Base-by-base conservation (phyloP, 1,140 invertebrate genomes). In the Venustaconcha ellipsiformis region DNA sequence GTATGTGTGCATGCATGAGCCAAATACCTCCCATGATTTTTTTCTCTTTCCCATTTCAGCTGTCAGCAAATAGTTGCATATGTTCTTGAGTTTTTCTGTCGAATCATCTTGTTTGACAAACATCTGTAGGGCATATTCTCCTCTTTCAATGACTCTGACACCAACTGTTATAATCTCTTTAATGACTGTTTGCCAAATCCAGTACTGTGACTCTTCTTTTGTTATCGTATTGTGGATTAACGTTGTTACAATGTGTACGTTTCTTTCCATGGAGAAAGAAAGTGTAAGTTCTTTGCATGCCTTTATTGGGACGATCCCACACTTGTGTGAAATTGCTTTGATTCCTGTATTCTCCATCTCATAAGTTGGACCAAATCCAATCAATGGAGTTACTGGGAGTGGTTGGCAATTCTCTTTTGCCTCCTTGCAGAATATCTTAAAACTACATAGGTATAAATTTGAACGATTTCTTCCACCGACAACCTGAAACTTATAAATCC, bases 41-140 rank as follows among this genome's bases (percentile, higher is more conserved):
- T 62, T 74, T 58, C 48, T 71, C 48, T 60, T 66, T 70, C 57
- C 59, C 12, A 59, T 37, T 17, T 70, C 59, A 23, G 65, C 65
- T 2, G 72, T 68, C 14, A 76, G 69, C 20, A 76, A 37, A 56
- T 76, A 76, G 23, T 76, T 76, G 58, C 75, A 76, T 13, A 76
- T 65, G 48, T 76, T 76, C 37, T 76, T 65, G 57, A 48, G 60
- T 15, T 55, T 58, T 48, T 48, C 37, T 48, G 37, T 48, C 55
- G 15, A 30, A 8, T 57, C 64, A 66, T 76, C 65, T 55, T 65
- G 75, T 67, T 76, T 8, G 8, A 68, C 63, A 55, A 56, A 20
- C 37, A 76, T 60, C 48, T 23, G 58, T 15, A 76, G 58, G 2
- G 75, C 75, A 76, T 71, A 76, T 48, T 76, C 75, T 56, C 75